Percentiles rank a stretch among this genome's conserved stretches.
Conservation (phyloP, 2,888 invertebrate species). For the Campoletis raptor region DNA sequence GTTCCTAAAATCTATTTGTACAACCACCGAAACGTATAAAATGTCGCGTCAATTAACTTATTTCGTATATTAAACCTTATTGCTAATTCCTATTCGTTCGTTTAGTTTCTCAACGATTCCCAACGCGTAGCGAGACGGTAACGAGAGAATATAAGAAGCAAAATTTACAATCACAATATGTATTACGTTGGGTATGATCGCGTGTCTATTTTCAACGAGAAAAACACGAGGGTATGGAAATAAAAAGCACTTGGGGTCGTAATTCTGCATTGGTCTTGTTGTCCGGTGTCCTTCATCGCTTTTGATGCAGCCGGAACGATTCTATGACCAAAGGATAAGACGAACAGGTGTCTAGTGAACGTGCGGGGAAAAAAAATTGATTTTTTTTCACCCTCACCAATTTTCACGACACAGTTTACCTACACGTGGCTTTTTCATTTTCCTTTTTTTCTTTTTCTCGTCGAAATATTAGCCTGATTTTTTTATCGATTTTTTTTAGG, state of each 20-base stretch:
- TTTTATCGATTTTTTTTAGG: slow-evolving; percentile 36
- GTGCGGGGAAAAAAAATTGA: slow-evolving; percentile 26
- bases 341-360: slow-evolving; percentile 12
- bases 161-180: slow-evolving; percentile 65
- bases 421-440: slow-evolving; percentile 26
- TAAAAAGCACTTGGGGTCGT: neutral
- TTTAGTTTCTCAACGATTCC: slow-evolving; percentile 1
- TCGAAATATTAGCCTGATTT: slow-evolving; percentile 15
- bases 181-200: slow-evolving; percentile 32
- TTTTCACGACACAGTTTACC: slow-evolving; percentile 34
- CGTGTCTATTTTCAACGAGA: neutral
- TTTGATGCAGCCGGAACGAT: slow-evolving; percentile 14
- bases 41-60: slow-evolving; percentile 38
- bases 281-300: slow-evolving; percentile 14
- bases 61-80: neutral
- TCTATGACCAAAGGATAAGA: slow-evolving; percentile 20
- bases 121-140: slow-evolving; percentile 19
- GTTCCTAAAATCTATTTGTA: slow-evolving; percentile 59
- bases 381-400: slow-evolving; percentile 25
- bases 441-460: slow-evolving; percentile 8
- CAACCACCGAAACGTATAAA: slow-evolving; percentile 55
- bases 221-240: neutral
- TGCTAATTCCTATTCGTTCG: neutral
- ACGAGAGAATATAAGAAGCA: slow-evolving; percentile 27
- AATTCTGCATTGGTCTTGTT: neutral